Conservation (phyloP, 2,113 vertebrate genomes). For the Heterotis niloticus region DNA sequence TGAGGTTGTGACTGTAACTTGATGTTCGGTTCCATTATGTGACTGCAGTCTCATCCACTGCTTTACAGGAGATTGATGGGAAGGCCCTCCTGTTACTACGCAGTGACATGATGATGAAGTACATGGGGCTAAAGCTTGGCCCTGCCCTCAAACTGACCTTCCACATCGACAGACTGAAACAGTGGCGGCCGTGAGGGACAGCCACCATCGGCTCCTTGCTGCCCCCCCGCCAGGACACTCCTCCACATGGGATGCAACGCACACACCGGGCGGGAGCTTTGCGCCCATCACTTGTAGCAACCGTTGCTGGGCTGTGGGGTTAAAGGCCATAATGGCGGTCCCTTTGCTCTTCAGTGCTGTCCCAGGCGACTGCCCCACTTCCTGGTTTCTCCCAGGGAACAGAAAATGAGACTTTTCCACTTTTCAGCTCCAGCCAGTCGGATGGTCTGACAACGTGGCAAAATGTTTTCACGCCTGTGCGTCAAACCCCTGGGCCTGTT, state of each 20-base stretch:
- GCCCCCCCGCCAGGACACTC: conserved; percentile 19
- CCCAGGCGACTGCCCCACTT: conserved; percentile 4
- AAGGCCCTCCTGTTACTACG: conserved; percentile 83
- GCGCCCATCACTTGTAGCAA: conserved; percentile 42
- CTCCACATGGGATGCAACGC: conserved; percentile 47
- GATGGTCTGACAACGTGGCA: not conserved
- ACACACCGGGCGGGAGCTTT: conserved; percentile 46
- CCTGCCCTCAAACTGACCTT: conserved; percentile 93
- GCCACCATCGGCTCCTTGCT: not conserved
- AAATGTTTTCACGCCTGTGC: not conserved
- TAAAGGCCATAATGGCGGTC: conserved; percentile 31
- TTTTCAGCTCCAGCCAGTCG: not conserved
- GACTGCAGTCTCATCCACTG: not conserved
- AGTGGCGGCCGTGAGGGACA: conserved; percentile 73
- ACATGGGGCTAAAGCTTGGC: conserved; percentile 97
- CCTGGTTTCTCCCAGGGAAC: not conserved
- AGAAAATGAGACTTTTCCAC: not conserved
- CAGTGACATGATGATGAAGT: conserved; percentile 94
- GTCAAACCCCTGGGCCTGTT: too few relatives aligned
- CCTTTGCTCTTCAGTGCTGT: conserved; percentile 22
- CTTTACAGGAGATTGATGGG: conserved; percentile 82
- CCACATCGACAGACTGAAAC: conserved; percentile 95
- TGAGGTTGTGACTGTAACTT: too few relatives aligned
- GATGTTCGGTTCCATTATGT: not conserved
- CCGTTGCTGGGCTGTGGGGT: conserved; percentile 35